Evolutionary conservation across 2,113 vertebrate species (phyloP).

Genomic region (Ursus arctos): DNA sequence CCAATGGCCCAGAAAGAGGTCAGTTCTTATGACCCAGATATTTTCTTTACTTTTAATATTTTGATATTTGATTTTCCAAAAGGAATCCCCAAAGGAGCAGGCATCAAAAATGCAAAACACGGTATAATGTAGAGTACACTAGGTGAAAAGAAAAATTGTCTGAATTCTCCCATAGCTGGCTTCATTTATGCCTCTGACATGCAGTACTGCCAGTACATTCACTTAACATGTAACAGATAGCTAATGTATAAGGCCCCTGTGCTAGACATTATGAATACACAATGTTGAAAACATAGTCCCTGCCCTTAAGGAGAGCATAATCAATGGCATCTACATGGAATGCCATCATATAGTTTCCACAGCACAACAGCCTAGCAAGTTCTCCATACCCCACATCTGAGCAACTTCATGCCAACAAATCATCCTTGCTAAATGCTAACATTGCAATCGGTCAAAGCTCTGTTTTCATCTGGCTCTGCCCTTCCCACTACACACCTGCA

Average conservation of each 20-base stretch:
- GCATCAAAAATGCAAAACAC: background rate
- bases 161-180: background rate
- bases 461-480: background rate
- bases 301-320: background rate
- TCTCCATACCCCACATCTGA: background rate
- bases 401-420: background rate
- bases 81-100: background rate
- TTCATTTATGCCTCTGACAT: background rate
- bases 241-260: background rate
- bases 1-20: background rate
- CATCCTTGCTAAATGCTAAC: background rate
- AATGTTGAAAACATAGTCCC: background rate
- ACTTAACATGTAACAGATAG: background rate
- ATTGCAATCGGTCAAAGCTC: background rate
- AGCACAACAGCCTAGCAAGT: background rate
- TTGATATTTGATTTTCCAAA: conserved; percentile 33
- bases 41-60: conserved; percentile 25
- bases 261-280: background rate
- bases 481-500: background rate
- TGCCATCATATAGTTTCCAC: background rate
- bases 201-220: background rate
- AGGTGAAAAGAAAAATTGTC: background rate
- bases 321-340: background rate
- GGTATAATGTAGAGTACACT: background rate
- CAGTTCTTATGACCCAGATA: background rate